These are phyloP conservation scores for Ectropis crepuscularia DNA, from an alignment of 2,888 invertebrate species.

Conservation along the genomic window DNA sequence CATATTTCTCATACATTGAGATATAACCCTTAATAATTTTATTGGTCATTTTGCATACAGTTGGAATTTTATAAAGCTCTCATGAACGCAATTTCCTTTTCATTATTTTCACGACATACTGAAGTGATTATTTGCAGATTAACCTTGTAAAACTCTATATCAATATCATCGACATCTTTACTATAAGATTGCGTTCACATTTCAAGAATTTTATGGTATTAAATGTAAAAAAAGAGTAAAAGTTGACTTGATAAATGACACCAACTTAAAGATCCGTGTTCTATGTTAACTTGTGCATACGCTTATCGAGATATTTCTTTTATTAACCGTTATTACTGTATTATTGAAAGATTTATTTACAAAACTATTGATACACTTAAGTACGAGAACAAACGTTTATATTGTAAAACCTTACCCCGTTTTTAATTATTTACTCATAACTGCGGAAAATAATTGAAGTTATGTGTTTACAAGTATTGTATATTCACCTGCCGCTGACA, in stretches of 20 bases:
- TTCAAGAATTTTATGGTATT: slow-evolving; percentile 1
- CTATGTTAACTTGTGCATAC: not conserved
- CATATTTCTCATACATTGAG: too few relatives aligned
- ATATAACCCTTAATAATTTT: too few relatives aligned
- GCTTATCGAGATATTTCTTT: not conserved
- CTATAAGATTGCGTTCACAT: not conserved
- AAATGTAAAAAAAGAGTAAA: slow-evolving; percentile 6
- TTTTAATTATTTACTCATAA: too few relatives aligned
- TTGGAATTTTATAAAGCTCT: not conserved
- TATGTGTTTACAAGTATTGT: too few relatives aligned
- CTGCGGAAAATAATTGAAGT: too few relatives aligned
- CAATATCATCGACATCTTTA: slow-evolving; percentile 5
- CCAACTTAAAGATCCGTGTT: slow-evolving; percentile 5
- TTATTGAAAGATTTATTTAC: too few relatives aligned
- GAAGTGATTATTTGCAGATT: slow-evolving; percentile 4
- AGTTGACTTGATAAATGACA: slow-evolving; percentile 5
- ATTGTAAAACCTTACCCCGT: too few relatives aligned
- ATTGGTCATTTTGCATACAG: too few relatives aligned
- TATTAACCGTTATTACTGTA: too few relatives aligned
- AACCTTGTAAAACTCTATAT: not conserved
- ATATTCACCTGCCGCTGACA: too few relatives aligned
- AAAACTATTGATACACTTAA: too few relatives aligned
- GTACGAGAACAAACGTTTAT: too few relatives aligned
- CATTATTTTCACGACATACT: not conserved
- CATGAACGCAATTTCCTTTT: slow-evolving; percentile 1